Conservation (phyloP, 2,888 invertebrate species). For the Pherbina coryleti region DNA sequence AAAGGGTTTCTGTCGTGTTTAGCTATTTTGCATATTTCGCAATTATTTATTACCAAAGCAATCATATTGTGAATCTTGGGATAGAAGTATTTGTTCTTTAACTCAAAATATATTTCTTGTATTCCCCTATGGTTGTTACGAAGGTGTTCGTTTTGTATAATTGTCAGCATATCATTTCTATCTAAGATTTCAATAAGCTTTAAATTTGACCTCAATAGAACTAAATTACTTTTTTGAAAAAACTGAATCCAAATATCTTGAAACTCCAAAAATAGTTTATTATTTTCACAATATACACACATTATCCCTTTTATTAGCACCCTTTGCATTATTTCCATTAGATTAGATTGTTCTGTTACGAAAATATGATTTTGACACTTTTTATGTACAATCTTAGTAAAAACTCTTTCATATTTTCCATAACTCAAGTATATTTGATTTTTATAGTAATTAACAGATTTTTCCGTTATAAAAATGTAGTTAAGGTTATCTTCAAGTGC, state of each 20-base stretch:
- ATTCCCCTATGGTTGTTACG: too few species aligned
- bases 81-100: conserved; percentile 5
- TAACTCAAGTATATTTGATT: too few species aligned
- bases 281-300: conserved; percentile 20
- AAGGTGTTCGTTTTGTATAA: too few species aligned
- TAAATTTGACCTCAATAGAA: not conserved
- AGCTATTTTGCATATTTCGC: conserved; percentile 45
- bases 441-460: too few species aligned
- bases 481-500: too few species aligned
- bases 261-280: not conserved
- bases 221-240: conserved; percentile 33
- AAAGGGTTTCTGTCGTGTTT: conserved; percentile 45
- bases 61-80: conserved; percentile 44
- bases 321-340: conserved; percentile 3
- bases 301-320: conserved; percentile 15
- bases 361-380: conserved; percentile 34
- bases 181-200: not conserved
- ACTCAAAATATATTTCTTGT: conserved; percentile 19
- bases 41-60: conserved; percentile 38
- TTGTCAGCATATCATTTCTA: too few species aligned
- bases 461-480: too few species aligned
- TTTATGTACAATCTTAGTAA: conserved; percentile 31
- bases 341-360: conserved; percentile 1
- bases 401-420: conserved; percentile 26
- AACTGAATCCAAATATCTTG: not conserved